These are phyloP conservation scores for Gasterosteus aculeatus DNA, from an alignment of 2,113 vertebrate genomes.

Conservation along the genomic window DNA sequence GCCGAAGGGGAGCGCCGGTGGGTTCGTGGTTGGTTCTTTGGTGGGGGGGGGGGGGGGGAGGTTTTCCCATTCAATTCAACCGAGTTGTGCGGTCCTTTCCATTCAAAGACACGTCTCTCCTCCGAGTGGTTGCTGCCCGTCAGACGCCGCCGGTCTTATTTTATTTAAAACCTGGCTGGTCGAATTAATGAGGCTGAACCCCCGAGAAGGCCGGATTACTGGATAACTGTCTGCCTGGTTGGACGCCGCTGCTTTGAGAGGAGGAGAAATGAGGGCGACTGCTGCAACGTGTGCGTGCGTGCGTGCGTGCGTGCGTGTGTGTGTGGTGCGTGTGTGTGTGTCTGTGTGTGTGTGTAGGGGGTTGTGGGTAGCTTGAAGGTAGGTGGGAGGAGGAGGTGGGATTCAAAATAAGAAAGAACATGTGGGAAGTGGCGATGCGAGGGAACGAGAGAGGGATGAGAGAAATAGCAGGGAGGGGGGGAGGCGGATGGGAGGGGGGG, in stretches of 20 bases:
- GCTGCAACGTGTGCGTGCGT: not conserved
- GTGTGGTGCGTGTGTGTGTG: not conserved
- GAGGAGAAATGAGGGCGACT: not conserved
- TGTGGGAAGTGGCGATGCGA: constrained; percentile 8
- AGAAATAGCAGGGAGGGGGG: not conserved
- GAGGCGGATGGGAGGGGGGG: not conserved
- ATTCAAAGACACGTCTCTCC: no score
- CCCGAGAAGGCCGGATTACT: constrained; percentile 32
- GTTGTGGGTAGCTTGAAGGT: constrained; percentile 1
- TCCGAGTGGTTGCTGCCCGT: no score
- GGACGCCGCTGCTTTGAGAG: constrained; percentile 4
- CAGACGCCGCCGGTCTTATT: no score
- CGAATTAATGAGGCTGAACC: constrained; percentile 63
- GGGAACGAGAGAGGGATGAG: constrained; percentile 1
- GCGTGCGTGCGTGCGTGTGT: not conserved
- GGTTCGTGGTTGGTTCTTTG: no score
- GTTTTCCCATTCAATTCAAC: no score
- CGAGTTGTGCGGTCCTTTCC: no score
- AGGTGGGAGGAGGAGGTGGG: not conserved
- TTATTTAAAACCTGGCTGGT: constrained; percentile 31
- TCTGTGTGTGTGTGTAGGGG: not conserved
- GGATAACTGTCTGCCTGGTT: constrained; percentile 24
- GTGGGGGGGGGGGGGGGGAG: no score
- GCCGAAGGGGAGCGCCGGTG: no score
- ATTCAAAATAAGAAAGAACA: not conserved